Evolutionary conservation across 37 sponge, comb jelly and placozoan species (phyloP).

Genomic region (Cliona cf. orientalis): DNA sequence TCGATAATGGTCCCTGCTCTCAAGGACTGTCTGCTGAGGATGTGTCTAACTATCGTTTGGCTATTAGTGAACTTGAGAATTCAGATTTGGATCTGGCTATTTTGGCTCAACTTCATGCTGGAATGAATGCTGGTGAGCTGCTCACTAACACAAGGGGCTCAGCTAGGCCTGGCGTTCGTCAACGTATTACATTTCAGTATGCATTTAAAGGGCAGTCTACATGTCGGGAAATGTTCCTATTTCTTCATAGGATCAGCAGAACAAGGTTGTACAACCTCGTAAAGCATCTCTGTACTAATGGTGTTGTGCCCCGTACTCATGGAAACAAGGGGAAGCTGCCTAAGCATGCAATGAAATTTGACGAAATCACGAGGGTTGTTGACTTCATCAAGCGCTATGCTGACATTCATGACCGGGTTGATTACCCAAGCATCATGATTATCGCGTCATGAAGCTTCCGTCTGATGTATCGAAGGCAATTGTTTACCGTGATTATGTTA

Average conservation of each 20-base stretch:
- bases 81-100: neutral
- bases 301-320: neutral
- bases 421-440: conserved; percentile 3
- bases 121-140: neutral
- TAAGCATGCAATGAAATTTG: neutral
- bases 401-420: neutral
- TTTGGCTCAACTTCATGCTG: neutral
- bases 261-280: neutral
- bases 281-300: neutral
- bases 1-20: too few relatives aligned
- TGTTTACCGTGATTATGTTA: conserved; percentile 10
- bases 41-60: too few relatives aligned
- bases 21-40: too few relatives aligned
- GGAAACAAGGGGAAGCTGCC: neutral
- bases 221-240: neutral
- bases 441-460: conserved; percentile 12
- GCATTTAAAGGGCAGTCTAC: neutral
- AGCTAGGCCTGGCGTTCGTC: neutral
- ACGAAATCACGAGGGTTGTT: neutral
- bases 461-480: conserved; percentile 10
- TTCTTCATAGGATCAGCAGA: neutral
- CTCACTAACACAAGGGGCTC: too few relatives aligned
- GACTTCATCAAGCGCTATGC: conserved; percentile 5
- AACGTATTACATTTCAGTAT: neutral
- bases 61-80: neutral